Base-by-base conservation (phyloP, 2,113 vertebrate genomes). In the Myocastor coypus region DNA sequence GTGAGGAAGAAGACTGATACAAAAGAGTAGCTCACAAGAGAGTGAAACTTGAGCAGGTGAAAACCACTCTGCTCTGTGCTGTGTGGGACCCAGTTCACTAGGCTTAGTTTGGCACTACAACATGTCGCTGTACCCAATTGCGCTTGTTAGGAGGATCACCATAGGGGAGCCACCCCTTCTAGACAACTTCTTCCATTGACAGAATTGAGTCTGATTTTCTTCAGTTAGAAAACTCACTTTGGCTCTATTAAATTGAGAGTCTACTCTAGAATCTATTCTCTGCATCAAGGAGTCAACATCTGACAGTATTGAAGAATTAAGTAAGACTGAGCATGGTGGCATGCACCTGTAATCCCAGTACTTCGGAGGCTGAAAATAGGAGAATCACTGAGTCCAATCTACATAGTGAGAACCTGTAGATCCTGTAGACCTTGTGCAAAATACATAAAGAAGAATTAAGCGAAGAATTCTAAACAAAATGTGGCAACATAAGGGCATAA, bases 181-280 rank as follows among this genome's bases (percentile, higher is more conserved):
- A 42, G 66, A 55, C 59, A 32, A 14, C 30, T 61, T 88, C 96
- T 59, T 50, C 7, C 37, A 52, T 81, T 32, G 52, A 24, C 4
- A 88, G 19, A 90, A 89, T 34, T 89, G 78, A 94, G 30, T 77
- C n/a, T 28, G 78, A 75, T 66, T 64, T 40, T 40, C 20, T 68
- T 82, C 82, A 83, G 80, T 89, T 32, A 59, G 55, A 93, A 92
- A 89, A 85, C 20, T 77, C 37, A 77, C 16, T 73, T 55, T 81
- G 32, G 0, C 28, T 16, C 20, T 78, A n/a, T 64, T 73, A 28
- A 20, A 75, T 14, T 52, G n/a, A 55, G 22, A 5, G 1, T 92
- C 12, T 1, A 42, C n/a, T 84, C 64, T 37, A 87, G n/a, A 19
- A 85, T 52, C 14, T 6, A 10, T 42, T 59, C 68, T 84, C 11